Conservation (phyloP, 1,140 invertebrate genomes). For the Diprion similis region DNA sequence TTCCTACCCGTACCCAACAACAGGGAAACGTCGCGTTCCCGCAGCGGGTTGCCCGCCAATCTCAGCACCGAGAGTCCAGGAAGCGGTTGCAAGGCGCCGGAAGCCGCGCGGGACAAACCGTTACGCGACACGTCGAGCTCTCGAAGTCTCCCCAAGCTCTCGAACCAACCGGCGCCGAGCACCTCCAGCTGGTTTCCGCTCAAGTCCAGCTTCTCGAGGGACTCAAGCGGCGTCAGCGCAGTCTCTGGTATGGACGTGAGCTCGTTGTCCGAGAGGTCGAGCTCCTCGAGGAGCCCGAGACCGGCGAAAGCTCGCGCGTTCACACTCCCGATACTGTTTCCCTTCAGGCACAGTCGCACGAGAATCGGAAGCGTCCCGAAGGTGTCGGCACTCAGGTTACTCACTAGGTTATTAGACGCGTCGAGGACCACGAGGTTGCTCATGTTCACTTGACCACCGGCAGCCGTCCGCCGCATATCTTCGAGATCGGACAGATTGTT, state of each 20-base stretch:
- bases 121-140: constrained; percentile 85
- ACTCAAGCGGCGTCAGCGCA: constrained; percentile 65
- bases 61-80: constrained; percentile 78
- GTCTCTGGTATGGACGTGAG: constrained; percentile 67
- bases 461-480: constrained; percentile 31
- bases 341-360: constrained; percentile 62
- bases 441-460: constrained; percentile 33
- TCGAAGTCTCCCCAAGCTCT: constrained; percentile 71
- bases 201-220: constrained; percentile 74
- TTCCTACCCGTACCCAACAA: constrained; percentile 74
- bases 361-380: constrained; percentile 53
- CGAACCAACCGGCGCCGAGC: constrained; percentile 67
- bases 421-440: constrained; percentile 60
- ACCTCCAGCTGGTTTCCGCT: constrained; percentile 71
- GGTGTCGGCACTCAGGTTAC: constrained; percentile 33
- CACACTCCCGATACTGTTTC: constrained; percentile 64
- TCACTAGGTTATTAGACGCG: constrained; percentile 63
- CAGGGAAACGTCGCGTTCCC: constrained; percentile 68
- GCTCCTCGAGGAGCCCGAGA: constrained; percentile 53
- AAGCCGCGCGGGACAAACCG: constrained; percentile 71
- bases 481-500: constrained; percentile 58
- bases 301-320: constrained; percentile 61
- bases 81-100: constrained; percentile 76
- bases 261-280: constrained; percentile 72
- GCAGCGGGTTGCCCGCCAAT: constrained; percentile 74